Conservation (phyloP, 2,888 invertebrate genomes). For the Amblyjoppa proteus region DNA sequence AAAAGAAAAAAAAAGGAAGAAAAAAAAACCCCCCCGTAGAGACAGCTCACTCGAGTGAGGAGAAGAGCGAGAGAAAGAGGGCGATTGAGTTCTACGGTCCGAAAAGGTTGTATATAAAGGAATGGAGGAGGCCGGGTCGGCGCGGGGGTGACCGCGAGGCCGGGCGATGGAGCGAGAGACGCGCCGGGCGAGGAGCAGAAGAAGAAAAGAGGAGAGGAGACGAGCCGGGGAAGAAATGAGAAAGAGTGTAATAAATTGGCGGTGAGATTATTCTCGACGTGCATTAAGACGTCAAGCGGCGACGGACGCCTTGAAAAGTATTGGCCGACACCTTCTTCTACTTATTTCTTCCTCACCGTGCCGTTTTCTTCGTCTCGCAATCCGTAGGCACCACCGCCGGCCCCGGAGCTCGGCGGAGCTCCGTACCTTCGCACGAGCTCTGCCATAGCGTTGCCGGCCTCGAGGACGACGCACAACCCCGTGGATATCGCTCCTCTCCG, state of each 20-base stretch:
- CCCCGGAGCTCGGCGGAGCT: neutral
- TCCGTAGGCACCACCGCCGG: neutral
- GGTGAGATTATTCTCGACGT: conserved; percentile 85
- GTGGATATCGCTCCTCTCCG: conserved; percentile 31
- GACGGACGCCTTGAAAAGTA: conserved; percentile 84
- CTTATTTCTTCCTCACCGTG: conserved; percentile 37
- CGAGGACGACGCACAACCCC: conserved; percentile 38
- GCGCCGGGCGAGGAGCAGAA: conserved; percentile 34
- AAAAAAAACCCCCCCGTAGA: conserved; percentile 18
- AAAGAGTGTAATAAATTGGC: conserved; percentile 85
- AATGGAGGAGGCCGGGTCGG: conserved; percentile 66
- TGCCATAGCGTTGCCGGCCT: conserved; percentile 35
- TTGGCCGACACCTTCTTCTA: conserved; percentile 83
- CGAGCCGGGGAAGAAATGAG: conserved; percentile 82
- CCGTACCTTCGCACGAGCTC: conserved; percentile 38
- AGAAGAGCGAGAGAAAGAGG: conserved; percentile 53
- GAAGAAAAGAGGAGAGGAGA: conserved; percentile 49
- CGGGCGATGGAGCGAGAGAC: conserved; percentile 14
- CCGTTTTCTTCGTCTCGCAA: conserved; percentile 17
- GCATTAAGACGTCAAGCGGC: conserved; percentile 85
- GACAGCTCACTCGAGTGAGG: conserved; percentile 45
- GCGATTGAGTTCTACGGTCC: conserved; percentile 67
- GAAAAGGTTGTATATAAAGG: conserved; percentile 72
- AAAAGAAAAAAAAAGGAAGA: conserved; percentile 37
- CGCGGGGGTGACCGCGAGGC: conserved; percentile 55